A percentile compares a stretch with the other conserved stretches of the same genome.
Evolutionary conservation across 2,888 invertebrate genomes (phyloP).

Genomic region (Hydraecia micacea): DNA sequence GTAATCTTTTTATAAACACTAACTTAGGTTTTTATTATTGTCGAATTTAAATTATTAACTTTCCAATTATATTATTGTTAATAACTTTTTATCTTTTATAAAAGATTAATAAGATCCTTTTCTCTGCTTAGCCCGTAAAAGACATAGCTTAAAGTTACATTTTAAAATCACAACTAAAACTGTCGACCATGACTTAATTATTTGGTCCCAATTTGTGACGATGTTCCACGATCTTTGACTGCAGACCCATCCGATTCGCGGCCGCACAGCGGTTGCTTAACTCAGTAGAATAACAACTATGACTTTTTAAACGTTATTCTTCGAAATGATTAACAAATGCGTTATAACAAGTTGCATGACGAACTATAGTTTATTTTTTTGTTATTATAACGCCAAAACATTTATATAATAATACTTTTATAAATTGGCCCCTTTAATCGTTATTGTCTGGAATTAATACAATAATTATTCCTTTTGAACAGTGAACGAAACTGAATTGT

Average conservation of each 20-base stretch:
- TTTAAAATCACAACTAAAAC: conserved; percentile 51
- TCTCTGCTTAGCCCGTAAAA: conserved; percentile 53
- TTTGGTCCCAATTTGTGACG: conserved; percentile 68
- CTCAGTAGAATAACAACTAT: conserved; percentile 36
- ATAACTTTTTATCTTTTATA: background rate
- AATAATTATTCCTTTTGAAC: background rate
- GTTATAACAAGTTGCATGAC: conserved; percentile 40
- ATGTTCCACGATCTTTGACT: conserved; percentile 52
- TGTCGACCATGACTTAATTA: conserved; percentile 44
- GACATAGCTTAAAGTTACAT: conserved; percentile 32
- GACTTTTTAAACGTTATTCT: conserved; percentile 42
- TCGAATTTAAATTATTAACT: background rate
- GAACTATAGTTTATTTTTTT: background rate
- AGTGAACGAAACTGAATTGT: background rate
- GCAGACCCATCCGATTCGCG: conserved; percentile 43
- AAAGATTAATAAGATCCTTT: background rate
- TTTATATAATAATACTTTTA: conserved; percentile 40
- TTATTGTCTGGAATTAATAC: conserved; percentile 16
- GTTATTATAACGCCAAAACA: conserved; percentile 13
- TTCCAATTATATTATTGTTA: background rate
- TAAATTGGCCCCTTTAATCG: conserved; percentile 27
- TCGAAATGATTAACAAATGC: conserved; percentile 46
- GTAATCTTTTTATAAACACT: background rate
- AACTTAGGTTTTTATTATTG: conserved; percentile 33
- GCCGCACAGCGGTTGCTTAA: conserved; percentile 44